Conservation (phyloP, 2,888 invertebrate genomes). For the Noctua fimbriata region DNA sequence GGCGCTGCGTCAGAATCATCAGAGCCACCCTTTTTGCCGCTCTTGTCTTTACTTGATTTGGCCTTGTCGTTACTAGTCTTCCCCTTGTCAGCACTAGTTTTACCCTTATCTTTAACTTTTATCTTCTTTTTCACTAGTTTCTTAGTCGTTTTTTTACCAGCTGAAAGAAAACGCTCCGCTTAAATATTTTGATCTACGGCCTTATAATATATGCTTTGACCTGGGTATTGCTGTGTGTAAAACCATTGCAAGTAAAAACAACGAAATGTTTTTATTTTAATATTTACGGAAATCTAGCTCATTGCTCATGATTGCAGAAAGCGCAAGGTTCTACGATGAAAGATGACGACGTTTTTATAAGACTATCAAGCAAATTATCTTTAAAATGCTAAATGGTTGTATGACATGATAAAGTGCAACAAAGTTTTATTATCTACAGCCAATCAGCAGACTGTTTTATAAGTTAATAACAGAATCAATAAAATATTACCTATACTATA, state of each 20-base stretch:
- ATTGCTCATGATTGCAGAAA: not conserved
- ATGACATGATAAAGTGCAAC: not conserved
- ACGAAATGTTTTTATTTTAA: not conserved
- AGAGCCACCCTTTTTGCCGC: conserved; percentile 52
- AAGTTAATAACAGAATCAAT: not conserved
- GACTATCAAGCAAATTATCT: too few species aligned
- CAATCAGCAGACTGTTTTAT: not conserved
- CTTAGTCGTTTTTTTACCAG: conserved; percentile 83
- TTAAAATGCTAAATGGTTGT: not conserved
- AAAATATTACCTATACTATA: conserved; percentile 82
- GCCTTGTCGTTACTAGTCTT: conserved; percentile 46
- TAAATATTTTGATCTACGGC: conserved; percentile 11
- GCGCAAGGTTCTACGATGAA: not conserved
- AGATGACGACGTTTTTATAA: not conserved
- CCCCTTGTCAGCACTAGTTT: conserved; percentile 65
- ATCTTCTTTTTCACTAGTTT: conserved; percentile 78
- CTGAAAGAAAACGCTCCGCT: conserved; percentile 63
- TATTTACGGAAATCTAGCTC: not conserved
- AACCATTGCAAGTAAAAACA: not conserved
- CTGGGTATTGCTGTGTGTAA: not conserved
- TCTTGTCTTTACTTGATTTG: conserved; percentile 65
- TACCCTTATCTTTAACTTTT: conserved; percentile 68
- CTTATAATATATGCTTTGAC: not conserved
- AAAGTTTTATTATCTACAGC: not conserved
- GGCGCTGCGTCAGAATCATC: conserved; percentile 86